A percentile compares a stretch with the other conserved stretches of the same genome.
phyloP scores from a whole-genome alignment of 2,113 vertebrate genomes.

The Scatophagus argus region DNA sequence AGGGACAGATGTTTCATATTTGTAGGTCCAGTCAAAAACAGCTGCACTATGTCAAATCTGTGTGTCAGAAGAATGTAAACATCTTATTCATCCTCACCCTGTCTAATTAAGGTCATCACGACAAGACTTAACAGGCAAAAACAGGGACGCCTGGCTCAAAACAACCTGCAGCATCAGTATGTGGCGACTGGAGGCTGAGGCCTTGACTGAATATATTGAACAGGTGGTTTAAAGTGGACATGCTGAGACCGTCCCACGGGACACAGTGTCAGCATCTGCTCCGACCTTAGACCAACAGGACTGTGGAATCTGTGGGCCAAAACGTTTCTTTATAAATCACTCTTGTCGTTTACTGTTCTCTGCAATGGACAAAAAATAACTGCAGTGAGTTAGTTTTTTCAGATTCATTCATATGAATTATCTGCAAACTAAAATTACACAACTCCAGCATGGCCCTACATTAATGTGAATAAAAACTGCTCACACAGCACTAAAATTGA shows the following conservation, averaged over 20 bases:
- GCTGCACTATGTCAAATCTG: too few species aligned
- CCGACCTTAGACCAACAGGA: not conserved
- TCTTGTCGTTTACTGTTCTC: not conserved
- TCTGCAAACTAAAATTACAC: not conserved
- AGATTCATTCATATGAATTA: not conserved
- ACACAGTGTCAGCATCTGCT: not conserved
- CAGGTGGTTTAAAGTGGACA: constrained; percentile 2
- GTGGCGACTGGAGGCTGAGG: too few species aligned
- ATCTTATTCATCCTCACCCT: too few species aligned
- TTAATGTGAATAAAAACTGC: not conserved
- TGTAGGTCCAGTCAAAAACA: too few species aligned
- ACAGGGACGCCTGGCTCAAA: too few species aligned
- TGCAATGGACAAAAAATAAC: not conserved
- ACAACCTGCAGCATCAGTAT: not conserved
- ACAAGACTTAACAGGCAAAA: too few species aligned
- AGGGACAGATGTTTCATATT: too few species aligned
- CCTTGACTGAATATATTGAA: too few species aligned
- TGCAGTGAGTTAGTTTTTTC: not conserved
- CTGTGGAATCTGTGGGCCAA: not conserved
- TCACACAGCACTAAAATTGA: not conserved
- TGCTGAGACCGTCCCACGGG: not conserved
- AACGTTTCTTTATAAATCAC: not conserved
- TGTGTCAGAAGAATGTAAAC: too few species aligned
- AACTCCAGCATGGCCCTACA: not conserved
- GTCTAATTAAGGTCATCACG: too few species aligned